Evolutionary conservation across 2,113 vertebrate genomes (phyloP), one percentile per base, ranked within the genome.

Genomic region (Platysternon megacephalum): DNA sequence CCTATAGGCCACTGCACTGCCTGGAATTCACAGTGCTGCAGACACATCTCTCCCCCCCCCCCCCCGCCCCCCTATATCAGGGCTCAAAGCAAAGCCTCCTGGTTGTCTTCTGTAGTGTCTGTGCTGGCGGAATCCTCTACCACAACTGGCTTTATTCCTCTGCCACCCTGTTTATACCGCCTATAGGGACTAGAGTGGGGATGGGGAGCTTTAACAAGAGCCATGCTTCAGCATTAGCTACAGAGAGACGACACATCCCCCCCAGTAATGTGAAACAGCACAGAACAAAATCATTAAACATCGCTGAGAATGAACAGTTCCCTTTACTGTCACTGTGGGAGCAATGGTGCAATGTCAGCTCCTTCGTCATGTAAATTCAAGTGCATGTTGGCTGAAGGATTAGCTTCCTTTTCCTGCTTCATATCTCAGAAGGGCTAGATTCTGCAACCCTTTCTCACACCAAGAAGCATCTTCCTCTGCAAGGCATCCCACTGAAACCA

Each of bases 331-430:
- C 88, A 85, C 86, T 89, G 39, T 80, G 96, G 90, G 81, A 95
- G 95, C 72, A 96, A 91, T 81, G 92, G 26, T 53, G 74, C 87
- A 97, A 93, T 55, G 90, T 22, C 85, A 95, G 94, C 79, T 89
- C 35, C 88, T 95, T 95, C 65, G 21, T 97, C 95, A 95, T 76
- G 94, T 81, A 92, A 97, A 85, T 92, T 79, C 87, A 74, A 91
- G 92, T 89, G 81, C 56, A 17, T 95, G 89, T 89, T 95, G 84
- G 84, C 78, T 85, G 79, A 90, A 96, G 88, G 80, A 96, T 5
- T 84, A 85, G 53, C 97, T 94, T 98, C 96, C 91, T 97, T 97
- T 97, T 92, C 76, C 89, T 96, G 92, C 95, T 98, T 94, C 87
- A 29, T 89, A 49, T 89, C 93, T 97, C 93, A 91, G 97, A 94